phyloP scores from a whole-genome alignment of 35 echinoderm and acorn worm genomes.

The Patiria miniata region DNA sequence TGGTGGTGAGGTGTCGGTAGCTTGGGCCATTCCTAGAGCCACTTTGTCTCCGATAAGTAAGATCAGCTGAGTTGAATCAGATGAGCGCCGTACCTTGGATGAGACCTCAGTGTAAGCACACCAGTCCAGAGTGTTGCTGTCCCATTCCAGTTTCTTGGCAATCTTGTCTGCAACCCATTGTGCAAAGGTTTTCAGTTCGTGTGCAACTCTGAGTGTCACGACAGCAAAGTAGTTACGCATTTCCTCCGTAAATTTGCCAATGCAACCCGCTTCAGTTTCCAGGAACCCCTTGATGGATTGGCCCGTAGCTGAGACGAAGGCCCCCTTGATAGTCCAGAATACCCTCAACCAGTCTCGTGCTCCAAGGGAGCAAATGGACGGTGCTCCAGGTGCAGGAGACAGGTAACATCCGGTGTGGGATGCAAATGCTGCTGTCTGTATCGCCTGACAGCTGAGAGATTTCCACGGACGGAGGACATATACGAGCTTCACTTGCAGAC shows the following conservation, averaged over 20 bases:
- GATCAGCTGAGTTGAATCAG: too few relatives aligned
- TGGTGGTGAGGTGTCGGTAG: too few relatives aligned
- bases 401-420: slow-evolving; percentile 1
- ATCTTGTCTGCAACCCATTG: neutral
- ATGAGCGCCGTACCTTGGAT: too few relatives aligned
- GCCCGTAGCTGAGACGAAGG: neutral
- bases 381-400: neutral
- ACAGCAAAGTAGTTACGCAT: too few relatives aligned
- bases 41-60: too few relatives aligned
- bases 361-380: neutral
- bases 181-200: neutral
- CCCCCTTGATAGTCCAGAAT: slow-evolving; percentile 9
- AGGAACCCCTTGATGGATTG: neutral
- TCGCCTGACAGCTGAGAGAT: neutral
- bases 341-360: neutral
- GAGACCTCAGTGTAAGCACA: neutral
- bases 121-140: neutral
- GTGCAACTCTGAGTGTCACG: too few relatives aligned
- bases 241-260: too few relatives aligned
- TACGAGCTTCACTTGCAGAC: neutral
- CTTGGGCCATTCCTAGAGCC: too few relatives aligned
- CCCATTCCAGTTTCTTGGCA: neutral
- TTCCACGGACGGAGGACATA: neutral
- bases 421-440: neutral
- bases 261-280: too few relatives aligned